Conservation (phyloP, 2,888 invertebrate species). For the Gastrophysa polygoni region DNA sequence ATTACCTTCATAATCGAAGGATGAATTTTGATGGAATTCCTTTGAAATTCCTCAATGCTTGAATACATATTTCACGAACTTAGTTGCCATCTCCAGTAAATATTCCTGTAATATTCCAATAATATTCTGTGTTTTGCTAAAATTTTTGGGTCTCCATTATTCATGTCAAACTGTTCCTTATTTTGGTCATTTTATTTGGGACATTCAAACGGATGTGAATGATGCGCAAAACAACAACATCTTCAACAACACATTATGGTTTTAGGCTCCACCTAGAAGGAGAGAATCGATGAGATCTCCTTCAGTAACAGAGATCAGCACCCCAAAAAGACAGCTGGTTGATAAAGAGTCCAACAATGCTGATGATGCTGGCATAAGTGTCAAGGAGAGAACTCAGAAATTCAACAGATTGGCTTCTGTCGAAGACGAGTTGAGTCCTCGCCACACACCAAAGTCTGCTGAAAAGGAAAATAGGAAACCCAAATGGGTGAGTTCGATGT, state of each 20-base stretch:
- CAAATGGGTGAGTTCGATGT: conserved; percentile 65
- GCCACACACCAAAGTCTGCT: conserved; percentile 54
- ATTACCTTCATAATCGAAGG: no score
- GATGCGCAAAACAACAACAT: no score
- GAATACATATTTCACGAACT: no score
- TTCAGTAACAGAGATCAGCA: conserved; percentile 34
- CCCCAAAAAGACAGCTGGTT: conserved; percentile 33
- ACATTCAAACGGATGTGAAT: no score
- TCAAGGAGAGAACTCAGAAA: conserved; percentile 90
- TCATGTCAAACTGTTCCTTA: no score
- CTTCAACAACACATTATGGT: background rate
- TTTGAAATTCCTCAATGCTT: no score
- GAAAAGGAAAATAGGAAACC: conserved; percentile 61
- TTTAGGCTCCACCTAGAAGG: conserved; percentile 63
- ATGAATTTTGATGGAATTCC: no score
- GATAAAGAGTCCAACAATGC: conserved; percentile 26
- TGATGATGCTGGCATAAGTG: conserved; percentile 75
- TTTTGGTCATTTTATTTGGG: no score
- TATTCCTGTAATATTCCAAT: no score
- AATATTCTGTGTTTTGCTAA: no score
- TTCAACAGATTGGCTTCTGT: conserved; percentile 92
- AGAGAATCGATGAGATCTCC: conserved; percentile 59
- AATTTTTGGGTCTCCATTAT: no score
- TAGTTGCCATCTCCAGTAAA: no score
- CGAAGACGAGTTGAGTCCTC: conserved; percentile 65